These are phyloP conservation scores for Polyommatus icarus DNA, from an alignment of 2,888 invertebrate species.

Conservation along the genomic window DNA sequence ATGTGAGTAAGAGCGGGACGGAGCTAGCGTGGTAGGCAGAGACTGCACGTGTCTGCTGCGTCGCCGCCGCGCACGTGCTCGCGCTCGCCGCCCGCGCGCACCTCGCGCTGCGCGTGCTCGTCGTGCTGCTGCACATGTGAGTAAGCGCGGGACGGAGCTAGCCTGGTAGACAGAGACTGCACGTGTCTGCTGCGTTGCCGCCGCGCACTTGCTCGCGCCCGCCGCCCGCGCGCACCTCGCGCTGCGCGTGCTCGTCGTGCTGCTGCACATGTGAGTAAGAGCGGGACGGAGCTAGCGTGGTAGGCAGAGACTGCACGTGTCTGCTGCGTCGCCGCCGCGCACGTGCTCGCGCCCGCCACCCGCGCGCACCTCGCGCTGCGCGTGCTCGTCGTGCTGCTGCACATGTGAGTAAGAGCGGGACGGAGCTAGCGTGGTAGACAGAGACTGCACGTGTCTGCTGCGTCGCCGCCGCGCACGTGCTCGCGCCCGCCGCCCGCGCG, in stretches of 20 bases:
- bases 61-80: constrained; percentile 54
- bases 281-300: neutral
- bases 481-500: constrained; percentile 47
- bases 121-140: constrained; percentile 60
- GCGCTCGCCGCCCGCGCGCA: constrained; percentile 47
- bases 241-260: constrained; percentile 53
- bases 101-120: constrained; percentile 54
- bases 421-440: neutral
- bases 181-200: constrained; percentile 42
- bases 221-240: constrained; percentile 43
- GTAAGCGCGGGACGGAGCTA: constrained; percentile 35
- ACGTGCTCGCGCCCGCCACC: constrained; percentile 49
- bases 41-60: constrained; percentile 8
- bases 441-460: neutral
- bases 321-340: constrained; percentile 51
- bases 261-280: constrained; percentile 58
- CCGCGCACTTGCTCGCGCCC: constrained; percentile 56
- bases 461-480: constrained; percentile 54
- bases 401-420: constrained; percentile 50
- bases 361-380: constrained; percentile 48
- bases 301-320: neutral
- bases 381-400: constrained; percentile 56
- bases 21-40: neutral
- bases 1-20: constrained; percentile 48
- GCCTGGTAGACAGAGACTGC: neutral